These are phyloP conservation scores for Champsocephalus gunnari DNA, from an alignment of 2,797 vertebrate species.

Conservation along the genomic window DNA sequence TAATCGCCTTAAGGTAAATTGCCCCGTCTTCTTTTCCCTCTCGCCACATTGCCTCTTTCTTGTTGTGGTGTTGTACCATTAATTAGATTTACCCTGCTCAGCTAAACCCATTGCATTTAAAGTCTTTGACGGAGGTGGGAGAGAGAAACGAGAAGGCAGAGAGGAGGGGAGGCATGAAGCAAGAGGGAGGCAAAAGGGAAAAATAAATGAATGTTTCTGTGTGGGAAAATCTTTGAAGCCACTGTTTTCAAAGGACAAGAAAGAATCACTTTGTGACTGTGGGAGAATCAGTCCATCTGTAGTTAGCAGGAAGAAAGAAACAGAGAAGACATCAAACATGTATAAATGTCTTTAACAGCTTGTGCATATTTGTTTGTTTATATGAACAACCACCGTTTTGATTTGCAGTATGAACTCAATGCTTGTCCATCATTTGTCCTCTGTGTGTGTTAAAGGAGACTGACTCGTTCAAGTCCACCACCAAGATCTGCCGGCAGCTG, in stretches of 20 bases:
- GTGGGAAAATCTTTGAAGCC: slow-evolving; percentile 51
- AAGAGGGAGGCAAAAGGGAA: slow-evolving; percentile 21
- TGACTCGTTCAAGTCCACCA: slow-evolving; percentile 88
- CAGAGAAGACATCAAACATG: slow-evolving; percentile 8
- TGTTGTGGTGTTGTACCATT: slow-evolving; percentile 76
- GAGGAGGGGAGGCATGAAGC: slow-evolving; percentile 12
- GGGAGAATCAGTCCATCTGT: slow-evolving; percentile 29
- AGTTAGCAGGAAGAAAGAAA: slow-evolving; percentile 17
- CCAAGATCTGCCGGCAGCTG: slow-evolving; percentile 93
- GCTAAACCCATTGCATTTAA: slow-evolving; percentile 73
- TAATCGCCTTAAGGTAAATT: slow-evolving; percentile 76
- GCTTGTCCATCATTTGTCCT: neutral
- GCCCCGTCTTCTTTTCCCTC: slow-evolving; percentile 53
- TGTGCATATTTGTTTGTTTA: neutral
- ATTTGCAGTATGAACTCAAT: neutral
- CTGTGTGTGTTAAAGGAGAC: slow-evolving; percentile 80
- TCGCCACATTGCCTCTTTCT: slow-evolving; percentile 69
- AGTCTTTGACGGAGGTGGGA: slow-evolving; percentile 63
- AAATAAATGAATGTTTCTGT: slow-evolving; percentile 35
- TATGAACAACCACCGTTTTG: neutral
- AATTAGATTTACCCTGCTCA: slow-evolving; percentile 82
- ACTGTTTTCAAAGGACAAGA: slow-evolving; percentile 36
- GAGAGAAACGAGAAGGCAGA: slow-evolving; percentile 28
- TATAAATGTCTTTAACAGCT: slow-evolving; percentile 1
- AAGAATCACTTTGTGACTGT: slow-evolving; percentile 40